Base-by-base conservation (phyloP, 1,140 invertebrate genomes). In the Tenebrio molitor region DNA sequence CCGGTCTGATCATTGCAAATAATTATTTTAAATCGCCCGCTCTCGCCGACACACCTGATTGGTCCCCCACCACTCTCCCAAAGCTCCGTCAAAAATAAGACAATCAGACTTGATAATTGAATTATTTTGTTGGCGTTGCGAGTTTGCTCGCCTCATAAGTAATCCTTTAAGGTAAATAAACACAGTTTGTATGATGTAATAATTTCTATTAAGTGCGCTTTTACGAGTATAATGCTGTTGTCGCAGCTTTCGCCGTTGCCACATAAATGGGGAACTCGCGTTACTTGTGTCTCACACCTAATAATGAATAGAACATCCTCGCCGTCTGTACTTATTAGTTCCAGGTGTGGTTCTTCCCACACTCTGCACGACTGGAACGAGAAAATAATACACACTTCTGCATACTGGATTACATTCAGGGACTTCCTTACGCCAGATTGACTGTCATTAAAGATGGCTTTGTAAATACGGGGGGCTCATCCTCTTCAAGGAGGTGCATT, bases 151-250 rank as follows among this genome's bases (percentile, higher is more conserved):
- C 15, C 1, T 25, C 36, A n/a, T 42, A 66, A 65, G 62, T 39
- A 65, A 65, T 65, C 19, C 64, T 42, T 66, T 66, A 66, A 66
- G 64, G 42, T 42, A 44, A 42, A 66, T 66, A 66, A 66, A 19
- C 36, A 19, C 25, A 66, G 64, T 21, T 41, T 39, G 64, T 66
- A 41, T 66, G 64, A 66, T 66, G 64, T 42, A 66, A 66, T 66
- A 66, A 66, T 66, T 66, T 66, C 64, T 66, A 66, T 66, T 66
- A 66, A 66, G 64, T 39, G 64, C 23, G 64, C 64, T 66, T 42
- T 66, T 66, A 66, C 36, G 64, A 66, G 64, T 66, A 66, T 41
- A 66, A 66, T 66, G 25, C 34, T 44, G 36, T 29, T 66, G 64
- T 66, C 64, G 19, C 64, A 44, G 34, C 64, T 65, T 66, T 42